A percentile compares a stretch with the other conserved stretches of the same genome.
phyloP scores from a whole-genome alignment of 2,797 vertebrate species.

The Anguilla marmorata region DNA sequence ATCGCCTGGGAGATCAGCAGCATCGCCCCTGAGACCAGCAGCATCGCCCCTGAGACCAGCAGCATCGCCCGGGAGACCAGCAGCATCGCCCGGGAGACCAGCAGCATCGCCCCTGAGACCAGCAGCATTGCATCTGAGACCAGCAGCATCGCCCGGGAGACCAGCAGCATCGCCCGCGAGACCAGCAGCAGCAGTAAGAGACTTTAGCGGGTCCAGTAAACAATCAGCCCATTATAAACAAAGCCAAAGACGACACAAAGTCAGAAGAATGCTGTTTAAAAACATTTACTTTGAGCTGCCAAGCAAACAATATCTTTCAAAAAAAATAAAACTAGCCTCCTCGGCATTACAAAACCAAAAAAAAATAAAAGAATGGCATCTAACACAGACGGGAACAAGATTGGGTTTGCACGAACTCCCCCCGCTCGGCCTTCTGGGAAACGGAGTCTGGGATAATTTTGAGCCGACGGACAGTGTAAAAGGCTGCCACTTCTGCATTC shows the following conservation, averaged over 20 bases:
- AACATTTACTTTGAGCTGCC: slow-evolving; percentile 71
- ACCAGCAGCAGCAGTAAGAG: too few species aligned
- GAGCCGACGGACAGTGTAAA: background rate
- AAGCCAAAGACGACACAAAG: slow-evolving; percentile 46
- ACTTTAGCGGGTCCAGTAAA: slow-evolving; percentile 12
- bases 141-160: too few species aligned
- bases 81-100: too few species aligned
- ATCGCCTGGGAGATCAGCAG: too few species aligned
- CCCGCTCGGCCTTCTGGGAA: background rate
- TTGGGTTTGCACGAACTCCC: background rate
- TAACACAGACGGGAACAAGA: slow-evolving; percentile 20
- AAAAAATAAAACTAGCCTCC: slow-evolving; percentile 10
- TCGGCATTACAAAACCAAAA: slow-evolving; percentile 27
- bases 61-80: too few species aligned
- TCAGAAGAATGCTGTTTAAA: slow-evolving; percentile 60
- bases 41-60: too few species aligned
- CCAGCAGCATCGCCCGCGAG: too few species aligned
- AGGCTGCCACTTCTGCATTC: slow-evolving; percentile 11
- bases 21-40: too few species aligned
- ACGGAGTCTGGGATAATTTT: background rate
- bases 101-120: too few species aligned
- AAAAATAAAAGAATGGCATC: slow-evolving; percentile 16
- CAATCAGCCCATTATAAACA: slow-evolving; percentile 34
- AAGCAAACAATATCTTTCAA: slow-evolving; percentile 64
- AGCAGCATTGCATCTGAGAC: too few species aligned